phyloP scores from a whole-genome alignment of 2,888 invertebrate genomes.

The Sesia bembeciformis region DNA sequence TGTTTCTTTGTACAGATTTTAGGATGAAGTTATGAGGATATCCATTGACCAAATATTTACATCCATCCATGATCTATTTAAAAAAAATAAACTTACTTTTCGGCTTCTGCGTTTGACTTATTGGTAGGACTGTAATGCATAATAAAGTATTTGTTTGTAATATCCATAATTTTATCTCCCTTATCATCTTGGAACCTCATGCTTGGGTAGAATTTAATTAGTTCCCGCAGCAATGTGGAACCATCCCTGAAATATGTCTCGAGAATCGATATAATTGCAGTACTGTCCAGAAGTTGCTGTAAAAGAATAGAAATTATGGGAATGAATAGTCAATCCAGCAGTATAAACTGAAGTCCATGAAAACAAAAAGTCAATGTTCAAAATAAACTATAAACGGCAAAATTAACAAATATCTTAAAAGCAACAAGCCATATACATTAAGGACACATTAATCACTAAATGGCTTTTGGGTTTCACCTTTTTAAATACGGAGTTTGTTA shows the following conservation, averaged over 20 bases:
- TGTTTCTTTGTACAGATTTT: too few relatives aligned
- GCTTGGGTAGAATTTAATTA: slow-evolving; percentile 84
- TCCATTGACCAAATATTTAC: background rate
- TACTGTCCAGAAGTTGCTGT: slow-evolving; percentile 93
- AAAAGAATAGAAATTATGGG: slow-evolving; percentile 18
- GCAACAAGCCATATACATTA: too few relatives aligned
- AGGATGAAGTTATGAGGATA: too few relatives aligned
- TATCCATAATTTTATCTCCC: slow-evolving; percentile 81
- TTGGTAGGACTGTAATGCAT: slow-evolving; percentile 76
- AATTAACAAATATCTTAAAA: too few relatives aligned
- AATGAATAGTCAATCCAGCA: too few relatives aligned
- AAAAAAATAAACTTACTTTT: slow-evolving; percentile 63
- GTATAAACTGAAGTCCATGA: too few relatives aligned
- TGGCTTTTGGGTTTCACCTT: too few relatives aligned
- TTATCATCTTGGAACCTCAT: slow-evolving; percentile 79
- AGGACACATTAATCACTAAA: too few relatives aligned
- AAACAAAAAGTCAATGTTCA: too few relatives aligned
- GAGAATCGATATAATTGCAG: slow-evolving; percentile 92
- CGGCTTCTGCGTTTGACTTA: slow-evolving; percentile 20
- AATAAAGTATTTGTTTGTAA: slow-evolving; percentile 90
- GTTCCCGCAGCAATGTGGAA: slow-evolving; percentile 75
- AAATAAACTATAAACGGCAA: too few relatives aligned
- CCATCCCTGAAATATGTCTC: slow-evolving; percentile 83
- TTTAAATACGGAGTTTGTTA: too few relatives aligned
- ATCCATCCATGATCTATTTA: background rate